These are phyloP conservation scores for Pteruthius melanotis DNA, from an alignment of 2,113 vertebrate genomes.

Conservation along the genomic window DNA sequence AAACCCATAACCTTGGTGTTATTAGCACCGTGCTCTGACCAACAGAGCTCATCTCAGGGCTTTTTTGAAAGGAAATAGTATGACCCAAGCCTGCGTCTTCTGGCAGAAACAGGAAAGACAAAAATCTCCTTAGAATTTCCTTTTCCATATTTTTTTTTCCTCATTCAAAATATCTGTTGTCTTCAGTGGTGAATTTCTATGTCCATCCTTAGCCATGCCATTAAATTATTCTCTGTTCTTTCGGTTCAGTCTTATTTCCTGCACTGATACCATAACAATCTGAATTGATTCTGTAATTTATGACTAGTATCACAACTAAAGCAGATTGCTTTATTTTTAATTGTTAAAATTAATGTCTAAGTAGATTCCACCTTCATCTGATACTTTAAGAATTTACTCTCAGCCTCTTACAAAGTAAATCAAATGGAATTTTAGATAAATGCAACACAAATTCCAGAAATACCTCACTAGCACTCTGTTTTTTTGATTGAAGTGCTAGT, in stretches of 20 bases:
- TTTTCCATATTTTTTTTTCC: neutral
- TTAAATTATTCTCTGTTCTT: neutral
- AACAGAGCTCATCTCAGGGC: neutral
- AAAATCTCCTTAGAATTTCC: neutral
- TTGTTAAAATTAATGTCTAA: neutral
- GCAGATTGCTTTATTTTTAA: neutral
- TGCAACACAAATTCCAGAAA: neutral
- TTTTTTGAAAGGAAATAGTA: neutral
- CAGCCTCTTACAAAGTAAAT: neutral
- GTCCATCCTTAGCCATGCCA: neutral
- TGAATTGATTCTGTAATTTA: neutral
- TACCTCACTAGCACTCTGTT: neutral
- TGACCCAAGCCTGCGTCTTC: neutral
- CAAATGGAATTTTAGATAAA: neutral
- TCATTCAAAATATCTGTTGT: neutral
- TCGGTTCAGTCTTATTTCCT: neutral
- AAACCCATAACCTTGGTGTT: neutral
- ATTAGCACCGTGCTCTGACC: neutral
- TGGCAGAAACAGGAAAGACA: neutral
- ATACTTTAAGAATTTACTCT: neutral
- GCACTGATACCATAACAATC: neutral
- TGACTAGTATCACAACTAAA: neutral
- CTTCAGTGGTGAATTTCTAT: neutral
- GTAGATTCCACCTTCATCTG: neutral
- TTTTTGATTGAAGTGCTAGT: neutral